These are phyloP conservation scores for Triplophysa bombifrons DNA, from an alignment of 2,797 vertebrate species.

Conservation along the genomic window DNA sequence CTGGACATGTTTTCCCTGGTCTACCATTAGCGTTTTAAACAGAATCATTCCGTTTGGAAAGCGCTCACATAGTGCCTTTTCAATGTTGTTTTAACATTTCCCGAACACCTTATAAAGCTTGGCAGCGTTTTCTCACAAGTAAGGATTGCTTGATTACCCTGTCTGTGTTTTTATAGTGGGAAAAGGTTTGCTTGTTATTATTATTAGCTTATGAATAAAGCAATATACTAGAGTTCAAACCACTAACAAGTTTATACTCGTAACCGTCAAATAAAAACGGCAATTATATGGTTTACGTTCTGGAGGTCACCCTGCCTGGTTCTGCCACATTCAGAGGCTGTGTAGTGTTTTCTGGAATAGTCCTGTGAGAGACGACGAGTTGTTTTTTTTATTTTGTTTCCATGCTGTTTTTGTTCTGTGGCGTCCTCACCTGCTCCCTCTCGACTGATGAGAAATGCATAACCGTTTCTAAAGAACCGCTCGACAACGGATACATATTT, in stretches of 20 bases:
- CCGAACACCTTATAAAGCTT: constrained; percentile 35
- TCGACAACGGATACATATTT: constrained; percentile 27
- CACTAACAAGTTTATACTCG: constrained; percentile 43
- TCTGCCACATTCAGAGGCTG: constrained; percentile 13
- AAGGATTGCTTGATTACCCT: constrained; percentile 45
- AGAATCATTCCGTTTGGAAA: constrained; percentile 29
- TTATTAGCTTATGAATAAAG: constrained; percentile 21
- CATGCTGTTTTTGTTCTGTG: not conserved
- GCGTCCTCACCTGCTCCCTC: constrained; percentile 45
- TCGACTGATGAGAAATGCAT: constrained; percentile 49
- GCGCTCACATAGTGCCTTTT: not conserved
- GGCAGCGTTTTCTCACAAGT: constrained; percentile 24
- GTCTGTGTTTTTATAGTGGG: constrained; percentile 42
- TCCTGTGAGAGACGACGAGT: constrained; percentile 16
- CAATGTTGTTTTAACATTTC: constrained; percentile 48
- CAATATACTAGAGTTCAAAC: constrained; percentile 36
- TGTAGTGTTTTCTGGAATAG: constrained; percentile 14
- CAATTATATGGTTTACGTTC: constrained; percentile 10
- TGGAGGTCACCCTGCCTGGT: constrained; percentile 12
- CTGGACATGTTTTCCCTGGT: constrained; percentile 41
- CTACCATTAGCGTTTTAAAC: constrained; percentile 43
- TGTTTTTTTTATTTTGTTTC: constrained; percentile 13
- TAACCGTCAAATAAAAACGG: constrained; percentile 31
- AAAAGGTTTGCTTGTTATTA: constrained; percentile 12
- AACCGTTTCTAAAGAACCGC: constrained; percentile 1